A percentile compares a stretch with the other conserved stretches of the same genome.
phyloP scores from a whole-genome alignment of 2,113 vertebrate genomes.

The Microtus oregoni region DNA sequence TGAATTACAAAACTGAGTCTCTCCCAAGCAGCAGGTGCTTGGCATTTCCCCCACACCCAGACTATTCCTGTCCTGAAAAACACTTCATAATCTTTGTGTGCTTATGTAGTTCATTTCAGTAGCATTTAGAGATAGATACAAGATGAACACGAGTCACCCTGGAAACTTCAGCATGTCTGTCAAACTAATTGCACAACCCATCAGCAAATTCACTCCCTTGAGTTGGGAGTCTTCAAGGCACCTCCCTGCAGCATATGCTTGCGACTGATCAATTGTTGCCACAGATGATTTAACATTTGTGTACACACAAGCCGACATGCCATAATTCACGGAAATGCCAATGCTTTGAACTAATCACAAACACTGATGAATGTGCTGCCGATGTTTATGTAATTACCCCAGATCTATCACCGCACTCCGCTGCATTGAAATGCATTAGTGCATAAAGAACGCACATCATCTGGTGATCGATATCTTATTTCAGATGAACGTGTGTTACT shows the following conservation, averaged over 20 bases:
- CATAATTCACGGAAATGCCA: constrained; percentile 84
- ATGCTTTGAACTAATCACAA: constrained; percentile 78
- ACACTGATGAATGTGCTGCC: constrained; percentile 81
- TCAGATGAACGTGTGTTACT: constrained; percentile 72
- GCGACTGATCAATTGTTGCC: constrained; percentile 75
- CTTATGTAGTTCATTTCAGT: constrained; percentile 51
- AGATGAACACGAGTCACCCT: constrained; percentile 64
- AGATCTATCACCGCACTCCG: constrained; percentile 73
- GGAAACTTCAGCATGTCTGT: constrained; percentile 39
- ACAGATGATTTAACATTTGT: constrained; percentile 80
- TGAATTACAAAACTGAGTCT: neutral
- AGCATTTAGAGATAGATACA: constrained; percentile 47
- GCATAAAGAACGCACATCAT: constrained; percentile 74
- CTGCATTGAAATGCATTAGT: constrained; percentile 75
- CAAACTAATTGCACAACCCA: constrained; percentile 56
- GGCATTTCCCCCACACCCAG: neutral
- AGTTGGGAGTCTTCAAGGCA: constrained; percentile 64
- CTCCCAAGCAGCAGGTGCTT: neutral
- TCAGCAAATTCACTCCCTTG: constrained; percentile 53
- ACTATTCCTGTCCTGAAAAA: constrained; percentile 53
- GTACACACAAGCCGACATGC: constrained; percentile 71
- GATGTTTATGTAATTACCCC: constrained; percentile 83
- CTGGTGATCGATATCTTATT: constrained; percentile 83
- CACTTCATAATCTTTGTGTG: neutral
- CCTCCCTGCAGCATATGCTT: constrained; percentile 35